Percentiles rank a stretch among this genome's conserved stretches.
Conservation (phyloP, 2,888 invertebrate genomes). For the Hyppa rectilinea region DNA sequence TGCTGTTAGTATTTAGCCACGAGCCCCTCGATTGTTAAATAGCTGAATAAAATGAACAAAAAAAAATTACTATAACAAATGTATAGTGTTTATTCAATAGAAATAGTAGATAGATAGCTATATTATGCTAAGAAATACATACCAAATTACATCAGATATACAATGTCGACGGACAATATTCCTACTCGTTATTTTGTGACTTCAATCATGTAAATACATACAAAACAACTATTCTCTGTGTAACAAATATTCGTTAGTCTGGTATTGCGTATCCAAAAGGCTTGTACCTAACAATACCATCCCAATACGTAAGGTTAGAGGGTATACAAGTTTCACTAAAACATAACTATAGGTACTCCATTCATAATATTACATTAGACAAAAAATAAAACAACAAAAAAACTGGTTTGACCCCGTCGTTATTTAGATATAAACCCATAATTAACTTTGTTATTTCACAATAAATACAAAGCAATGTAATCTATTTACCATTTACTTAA, state of each 20-base stretch:
- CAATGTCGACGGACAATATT: not conserved
- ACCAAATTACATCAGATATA: not conserved
- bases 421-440: no score
- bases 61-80: no score
- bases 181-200: constrained; percentile 25
- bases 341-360: no score
- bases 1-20: no score
- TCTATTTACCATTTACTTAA: no score
- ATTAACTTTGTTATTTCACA: no score
- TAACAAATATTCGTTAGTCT: constrained; percentile 25
- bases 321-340: not conserved
- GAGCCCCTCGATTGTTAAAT: no score
- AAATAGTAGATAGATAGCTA: not conserved
- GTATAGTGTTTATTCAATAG: not conserved
- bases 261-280: not conserved
- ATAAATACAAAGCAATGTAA: no score
- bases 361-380: no score
- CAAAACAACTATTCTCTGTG: constrained; percentile 5
- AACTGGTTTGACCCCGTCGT: no score
- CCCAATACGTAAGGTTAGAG: not conserved
- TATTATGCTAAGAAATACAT: not conserved
- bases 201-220: constrained; percentile 1
- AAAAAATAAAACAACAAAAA: no score
- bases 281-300: not conserved
- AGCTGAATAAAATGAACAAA: no score